phyloP scores from a whole-genome alignment of 2,113 vertebrate species.

The Harpagus bidentatus region DNA sequence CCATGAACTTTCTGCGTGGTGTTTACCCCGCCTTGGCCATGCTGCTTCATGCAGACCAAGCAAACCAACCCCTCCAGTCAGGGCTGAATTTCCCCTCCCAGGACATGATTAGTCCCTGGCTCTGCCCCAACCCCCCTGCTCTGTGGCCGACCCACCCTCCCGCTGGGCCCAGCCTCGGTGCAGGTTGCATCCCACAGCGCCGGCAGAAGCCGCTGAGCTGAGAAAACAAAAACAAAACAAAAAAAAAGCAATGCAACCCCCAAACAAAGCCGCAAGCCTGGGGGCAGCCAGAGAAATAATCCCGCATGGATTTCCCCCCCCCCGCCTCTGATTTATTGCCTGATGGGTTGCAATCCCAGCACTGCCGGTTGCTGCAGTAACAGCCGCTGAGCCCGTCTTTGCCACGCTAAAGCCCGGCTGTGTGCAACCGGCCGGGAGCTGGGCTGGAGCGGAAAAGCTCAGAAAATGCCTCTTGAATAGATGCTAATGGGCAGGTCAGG shows the following conservation, averaged over 20 bases:
- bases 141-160: neutral
- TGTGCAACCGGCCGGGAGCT: neutral
- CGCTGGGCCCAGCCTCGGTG: neutral
- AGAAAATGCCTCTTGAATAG: neutral
- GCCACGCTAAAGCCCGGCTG: neutral
- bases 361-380: neutral
- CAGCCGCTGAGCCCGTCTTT: neutral
- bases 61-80: neutral
- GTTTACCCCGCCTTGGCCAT: fast-evolving
- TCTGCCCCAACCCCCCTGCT: neutral
- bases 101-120: neutral
- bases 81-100: neutral
- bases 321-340: neutral
- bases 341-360: neutral
- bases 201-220: neutral
- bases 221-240: neutral
- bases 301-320: neutral
- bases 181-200: neutral
- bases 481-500: neutral
- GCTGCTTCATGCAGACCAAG: neutral
- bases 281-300: neutral
- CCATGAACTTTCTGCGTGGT: fast-evolving
- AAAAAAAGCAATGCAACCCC: neutral
- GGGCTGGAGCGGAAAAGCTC: neutral
- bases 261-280: neutral